Evolutionary conservation across 2,113 vertebrate genomes (phyloP), one percentile per base, ranked within the genome.

Genomic region (Rhea americana): DNA sequence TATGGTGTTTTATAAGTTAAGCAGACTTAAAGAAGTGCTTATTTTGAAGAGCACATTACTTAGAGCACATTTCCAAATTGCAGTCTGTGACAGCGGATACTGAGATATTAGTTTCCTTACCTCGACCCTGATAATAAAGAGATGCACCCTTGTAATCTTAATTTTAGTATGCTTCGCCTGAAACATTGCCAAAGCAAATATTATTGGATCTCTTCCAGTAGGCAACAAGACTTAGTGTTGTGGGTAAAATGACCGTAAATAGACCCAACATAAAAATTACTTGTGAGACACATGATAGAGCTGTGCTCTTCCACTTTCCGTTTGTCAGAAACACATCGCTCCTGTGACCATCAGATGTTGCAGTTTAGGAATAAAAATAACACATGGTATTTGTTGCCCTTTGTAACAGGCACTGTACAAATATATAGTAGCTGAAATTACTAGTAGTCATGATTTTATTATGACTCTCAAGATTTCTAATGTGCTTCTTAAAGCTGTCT

Each of bases 221-320:
- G 39, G 6, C 18, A 67, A 19, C 22, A 24, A 78, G 25, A 59
- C 66, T 56, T 26, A 4, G 8, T 85, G 47, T 68, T 71, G n/a
- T 9, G 66, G 68, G 20, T 80, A 70, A 87, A 85, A 72, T 19
- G 3, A 37, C 61, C 10, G 16, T 19, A 58, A 62, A 87, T 70
- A 67, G 35, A 55, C 4, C 2, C 19, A 75, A 30, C 16, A 80
- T 21, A 79, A 73, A 9, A 73, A 63, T 62, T 58, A 41, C 21
- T 77, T 78, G 11, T 18, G 43, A 83, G n/a, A 81, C 7, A 51
- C 22, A 55, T 7, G n/a, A 39, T 15, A 10, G 30, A 1, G 4
- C 32, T 92, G 93, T 76, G 8, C 43, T 92, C 11, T 84, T 78
- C 43, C 35, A 41, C 30, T 90, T 74, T 66, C 28, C 82, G 75